Conservation (phyloP, 1,140 invertebrate species). For the Drosophila burlai region DNA sequence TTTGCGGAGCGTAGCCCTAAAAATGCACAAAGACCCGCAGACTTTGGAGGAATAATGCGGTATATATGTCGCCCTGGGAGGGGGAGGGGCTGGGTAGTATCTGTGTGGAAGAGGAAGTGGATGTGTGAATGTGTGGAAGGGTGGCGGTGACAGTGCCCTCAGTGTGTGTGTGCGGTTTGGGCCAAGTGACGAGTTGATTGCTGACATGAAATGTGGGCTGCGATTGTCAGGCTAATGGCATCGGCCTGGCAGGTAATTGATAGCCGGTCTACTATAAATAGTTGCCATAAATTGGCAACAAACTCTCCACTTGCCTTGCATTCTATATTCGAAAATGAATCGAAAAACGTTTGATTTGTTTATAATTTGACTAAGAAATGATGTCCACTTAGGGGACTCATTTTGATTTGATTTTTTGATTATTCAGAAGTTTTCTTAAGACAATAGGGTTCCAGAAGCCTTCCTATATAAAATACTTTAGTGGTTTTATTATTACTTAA, state of each 20-base stretch:
- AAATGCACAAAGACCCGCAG: conserved; percentile 56
- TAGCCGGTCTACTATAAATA: conserved; percentile 21
- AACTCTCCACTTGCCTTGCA: neutral
- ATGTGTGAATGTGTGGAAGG: neutral
- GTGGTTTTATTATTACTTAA: too few species aligned
- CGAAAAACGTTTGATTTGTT: conserved; percentile 1
- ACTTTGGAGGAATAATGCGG: conserved; percentile 15
- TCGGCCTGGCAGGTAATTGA: conserved; percentile 38
- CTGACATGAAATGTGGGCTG: conserved; percentile 44
- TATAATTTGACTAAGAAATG: conserved; percentile 1
- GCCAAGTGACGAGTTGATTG: conserved; percentile 36
- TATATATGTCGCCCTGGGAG: neutral
- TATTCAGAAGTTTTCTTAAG: too few species aligned
- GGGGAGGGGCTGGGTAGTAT: neutral
- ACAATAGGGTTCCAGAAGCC: neutral
- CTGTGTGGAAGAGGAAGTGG: conserved; percentile 9
- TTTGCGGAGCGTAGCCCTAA: conserved; percentile 76
- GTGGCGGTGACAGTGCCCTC: conserved; percentile 12
- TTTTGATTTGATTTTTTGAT: neutral
- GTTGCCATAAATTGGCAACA: conserved; percentile 25
- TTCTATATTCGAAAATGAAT: neutral
- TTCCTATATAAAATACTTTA: neutral
- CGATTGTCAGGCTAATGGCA: conserved; percentile 44
- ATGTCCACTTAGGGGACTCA: neutral
- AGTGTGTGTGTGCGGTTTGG: conserved; percentile 7